Evolutionary conservation across 2,797 vertebrate species (phyloP).

Genomic region (Anabacerthia variegaticeps): DNA sequence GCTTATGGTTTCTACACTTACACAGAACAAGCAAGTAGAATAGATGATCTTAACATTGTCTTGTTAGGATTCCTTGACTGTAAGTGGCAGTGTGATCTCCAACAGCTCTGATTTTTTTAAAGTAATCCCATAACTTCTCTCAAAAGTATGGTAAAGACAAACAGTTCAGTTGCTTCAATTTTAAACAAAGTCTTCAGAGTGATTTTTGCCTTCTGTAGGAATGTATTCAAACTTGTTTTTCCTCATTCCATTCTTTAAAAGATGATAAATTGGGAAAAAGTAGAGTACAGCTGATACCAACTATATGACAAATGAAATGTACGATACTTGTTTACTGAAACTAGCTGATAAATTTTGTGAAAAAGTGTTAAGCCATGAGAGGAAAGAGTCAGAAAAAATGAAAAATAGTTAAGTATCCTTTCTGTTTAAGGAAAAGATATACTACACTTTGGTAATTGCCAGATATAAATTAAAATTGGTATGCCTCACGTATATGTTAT

Average conservation of each 20-base stretch:
- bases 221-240: background rate
- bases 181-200: background rate
- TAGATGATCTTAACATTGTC: background rate
- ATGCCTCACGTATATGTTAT: background rate
- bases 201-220: background rate
- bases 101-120: background rate
- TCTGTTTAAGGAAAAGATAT: background rate
- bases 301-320: background rate
- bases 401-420: background rate
- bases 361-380: background rate
- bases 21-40: background rate
- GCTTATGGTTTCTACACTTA: background rate
- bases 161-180: background rate
- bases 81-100: background rate
- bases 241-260: background rate
- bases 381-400: background rate
- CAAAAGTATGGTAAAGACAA: background rate
- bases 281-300: background rate
- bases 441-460: background rate
- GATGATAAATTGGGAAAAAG: background rate
- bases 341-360: background rate
- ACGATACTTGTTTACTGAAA: background rate
- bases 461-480: background rate
- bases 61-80: background rate
- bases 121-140: background rate